Conservation (phyloP, 2,888 invertebrate genomes). For the Callyntrura guangdongensis region DNA sequence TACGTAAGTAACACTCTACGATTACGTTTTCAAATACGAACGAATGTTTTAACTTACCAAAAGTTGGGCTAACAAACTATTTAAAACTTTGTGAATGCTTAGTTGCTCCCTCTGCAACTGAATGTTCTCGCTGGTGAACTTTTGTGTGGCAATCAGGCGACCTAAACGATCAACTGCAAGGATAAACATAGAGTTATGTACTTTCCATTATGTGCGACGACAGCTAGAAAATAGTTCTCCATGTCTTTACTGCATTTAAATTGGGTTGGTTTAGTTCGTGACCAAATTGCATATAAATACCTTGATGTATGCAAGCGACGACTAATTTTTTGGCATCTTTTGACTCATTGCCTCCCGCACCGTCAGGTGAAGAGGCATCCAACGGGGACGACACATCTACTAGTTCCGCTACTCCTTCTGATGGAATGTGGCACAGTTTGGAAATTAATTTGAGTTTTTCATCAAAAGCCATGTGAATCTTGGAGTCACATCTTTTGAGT, state of each 20-base stretch:
- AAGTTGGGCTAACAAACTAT: constrained; percentile 90
- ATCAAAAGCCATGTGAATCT: constrained; percentile 90
- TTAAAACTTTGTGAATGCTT: constrained; percentile 89
- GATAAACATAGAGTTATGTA: constrained; percentile 67
- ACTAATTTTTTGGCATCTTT: constrained; percentile 90
- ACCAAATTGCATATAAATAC: constrained; percentile 85
- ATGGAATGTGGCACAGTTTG: constrained; percentile 91
- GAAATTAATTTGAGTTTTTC: constrained; percentile 92
- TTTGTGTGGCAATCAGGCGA: constrained; percentile 82
- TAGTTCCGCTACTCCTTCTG: constrained; percentile 90
- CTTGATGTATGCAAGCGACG: constrained; percentile 90
- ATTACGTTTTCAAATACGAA: constrained; percentile 87
- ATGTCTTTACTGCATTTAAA: too few relatives aligned
- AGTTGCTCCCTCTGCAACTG: constrained; percentile 87
- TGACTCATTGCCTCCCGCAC: constrained; percentile 87
- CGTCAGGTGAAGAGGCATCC: constrained; percentile 86
- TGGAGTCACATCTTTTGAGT: constrained; percentile 91
- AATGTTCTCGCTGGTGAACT: constrained; percentile 84
- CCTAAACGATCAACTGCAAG: constrained; percentile 82
- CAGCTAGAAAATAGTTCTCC: too few relatives aligned
- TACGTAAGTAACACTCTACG: too few relatives aligned
- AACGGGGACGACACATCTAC: constrained; percentile 86
- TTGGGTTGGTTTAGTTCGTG: too few relatives aligned
- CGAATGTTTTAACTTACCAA: not conserved
- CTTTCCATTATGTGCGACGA: too few relatives aligned